These are phyloP conservation scores for Galeopterus variegatus DNA, from an alignment of 2,113 vertebrate genomes.

Conservation along the genomic window DNA sequence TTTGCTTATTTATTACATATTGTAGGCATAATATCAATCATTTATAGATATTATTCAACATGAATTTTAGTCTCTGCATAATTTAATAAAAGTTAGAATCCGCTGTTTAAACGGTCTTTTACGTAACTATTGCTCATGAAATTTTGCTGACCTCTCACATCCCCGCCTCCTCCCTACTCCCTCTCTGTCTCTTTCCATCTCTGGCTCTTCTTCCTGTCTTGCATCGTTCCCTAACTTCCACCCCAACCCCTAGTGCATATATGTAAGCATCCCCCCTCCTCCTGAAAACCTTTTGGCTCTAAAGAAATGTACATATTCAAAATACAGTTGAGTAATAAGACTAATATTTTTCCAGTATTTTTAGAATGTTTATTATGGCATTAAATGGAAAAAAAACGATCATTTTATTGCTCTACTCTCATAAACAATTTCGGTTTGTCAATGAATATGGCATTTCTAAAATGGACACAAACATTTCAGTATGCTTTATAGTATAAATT, in stretches of 20 bases:
- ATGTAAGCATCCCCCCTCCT: accelerated
- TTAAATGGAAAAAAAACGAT: neutral
- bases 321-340: neutral
- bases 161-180: too few species aligned
- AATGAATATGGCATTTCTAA: constrained; percentile 42
- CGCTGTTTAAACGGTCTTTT: constrained; percentile 9
- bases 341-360: constrained; percentile 16
- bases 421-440: constrained; percentile 29
- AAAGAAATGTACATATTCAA: neutral
- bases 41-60: neutral
- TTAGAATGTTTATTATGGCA: neutral
- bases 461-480: neutral
- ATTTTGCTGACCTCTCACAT: neutral
- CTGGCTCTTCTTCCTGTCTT: neutral
- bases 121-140: neutral
- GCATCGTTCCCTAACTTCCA: neutral
- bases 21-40: neutral
- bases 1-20: neutral
- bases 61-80: neutral
- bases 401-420: neutral
- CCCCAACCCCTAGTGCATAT: too few species aligned
- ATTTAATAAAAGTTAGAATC: constrained; percentile 43
- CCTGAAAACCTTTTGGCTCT: neutral
- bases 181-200: neutral
- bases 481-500: constrained; percentile 5